phyloP scores from a whole-genome alignment of 2,888 invertebrate genomes.

The Synergus gifuensis region DNA sequence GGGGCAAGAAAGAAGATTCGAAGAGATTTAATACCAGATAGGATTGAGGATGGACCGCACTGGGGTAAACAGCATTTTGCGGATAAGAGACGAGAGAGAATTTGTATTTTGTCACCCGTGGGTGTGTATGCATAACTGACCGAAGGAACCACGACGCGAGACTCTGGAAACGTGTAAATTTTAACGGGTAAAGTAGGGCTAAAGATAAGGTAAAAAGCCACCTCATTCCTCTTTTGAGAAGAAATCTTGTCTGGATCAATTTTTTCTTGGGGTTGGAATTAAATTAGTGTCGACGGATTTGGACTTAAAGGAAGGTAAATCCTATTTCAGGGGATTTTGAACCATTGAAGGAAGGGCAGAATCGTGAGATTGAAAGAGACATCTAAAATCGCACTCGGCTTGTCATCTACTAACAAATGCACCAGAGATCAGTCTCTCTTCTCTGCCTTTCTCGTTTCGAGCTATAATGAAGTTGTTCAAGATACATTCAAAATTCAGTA shows the following conservation, averaged over 20 bases:
- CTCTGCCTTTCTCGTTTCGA: not conserved
- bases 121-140: conserved; percentile 67
- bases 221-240: conserved; percentile 26
- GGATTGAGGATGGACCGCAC: conserved; percentile 67
- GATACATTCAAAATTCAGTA: too few relatives aligned
- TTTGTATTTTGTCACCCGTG: conserved; percentile 71
- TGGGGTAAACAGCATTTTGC: conserved; percentile 68
- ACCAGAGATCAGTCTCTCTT: not conserved
- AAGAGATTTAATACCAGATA: conserved; percentile 75
- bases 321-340: conserved; percentile 34
- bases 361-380: not conserved
- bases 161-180: conserved; percentile 63
- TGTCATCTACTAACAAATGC: not conserved
- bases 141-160: conserved; percentile 54
- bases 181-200: conserved; percentile 55
- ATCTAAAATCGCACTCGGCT: not conserved
- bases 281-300: conserved; percentile 31
- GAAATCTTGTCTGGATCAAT: conserved; percentile 37
- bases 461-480: too few relatives aligned
- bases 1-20: conserved; percentile 65
- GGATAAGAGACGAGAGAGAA: conserved; percentile 56
- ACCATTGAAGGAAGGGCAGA: conserved; percentile 5
- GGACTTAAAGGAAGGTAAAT: conserved; percentile 28
- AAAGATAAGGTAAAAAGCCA: conserved; percentile 23
- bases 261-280: conserved; percentile 24